Evolutionary conservation across 1,140 invertebrate species (phyloP), one percentile per base, ranked within the genome.

Genomic region (Pinna nobilis): DNA sequence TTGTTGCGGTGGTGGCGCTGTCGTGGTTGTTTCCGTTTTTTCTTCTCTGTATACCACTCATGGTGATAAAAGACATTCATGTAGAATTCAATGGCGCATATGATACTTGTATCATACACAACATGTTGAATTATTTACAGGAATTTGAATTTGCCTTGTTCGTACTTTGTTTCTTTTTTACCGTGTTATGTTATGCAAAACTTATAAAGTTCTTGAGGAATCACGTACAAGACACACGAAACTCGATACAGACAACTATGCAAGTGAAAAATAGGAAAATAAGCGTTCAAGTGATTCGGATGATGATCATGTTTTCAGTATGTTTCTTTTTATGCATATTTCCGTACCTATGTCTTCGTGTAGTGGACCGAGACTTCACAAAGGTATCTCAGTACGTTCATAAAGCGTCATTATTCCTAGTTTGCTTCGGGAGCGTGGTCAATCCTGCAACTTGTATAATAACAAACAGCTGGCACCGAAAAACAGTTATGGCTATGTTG

Each of bases 181-280:
- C 60, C 15, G 41, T 35, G 18, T 7, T 47, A 15, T 28, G 37
- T 25, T 63, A 63, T 15, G 32, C 41, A 47, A 63, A 28, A 5
- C 20, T 63, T 44, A 3, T 63, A 25, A 41, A 47, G 20, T 23
- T 28, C 32, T 25, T 63, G 25, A 44, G 32, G 32, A 23, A 30
- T 44, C n/a, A 63, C 13, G 60, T 63, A 1, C 15, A 15, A 47
- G 18, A 35, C 15, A 44, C 5, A 20, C 1, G 39, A 32, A 39
- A 7, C 0, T 15, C 11, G 20, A 37, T 25, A 25, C 60, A 35
- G 20, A 47, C 60, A 11, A 47, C 47, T 7, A 44, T 47, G 30
- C 60, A 63, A 28, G 47, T 47, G n/a, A 37, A 63, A 13, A 23
- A 41, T 41, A 63, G 41, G n/a, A 63, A 63, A 5, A 25, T 63